Evolutionary conservation across 2,797 vertebrate genomes (phyloP), one percentile per base, ranked within the genome.

Genomic region (Oreortyx pictus): DNA sequence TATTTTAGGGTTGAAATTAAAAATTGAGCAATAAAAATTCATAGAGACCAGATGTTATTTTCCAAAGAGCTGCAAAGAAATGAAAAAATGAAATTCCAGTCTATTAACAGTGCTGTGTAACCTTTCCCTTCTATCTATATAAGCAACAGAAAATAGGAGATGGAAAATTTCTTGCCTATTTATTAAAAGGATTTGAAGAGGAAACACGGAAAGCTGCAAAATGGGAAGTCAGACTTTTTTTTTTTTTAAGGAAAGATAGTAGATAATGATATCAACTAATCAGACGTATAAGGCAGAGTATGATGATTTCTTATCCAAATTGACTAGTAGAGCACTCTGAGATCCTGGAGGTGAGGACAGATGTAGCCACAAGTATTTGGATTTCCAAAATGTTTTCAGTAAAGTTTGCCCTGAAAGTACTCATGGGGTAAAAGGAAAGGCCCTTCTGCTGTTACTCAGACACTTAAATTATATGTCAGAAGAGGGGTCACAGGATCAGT

Each of bases 1-100:
- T 91, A 91, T 94, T 94, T 95, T 77, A 88, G 73, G 54, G 79
- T 82, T 67, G 65, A 96, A 95, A 94, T 93, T 95, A 89, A 89
- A 89, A 96, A 75, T 35, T 72, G 52, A 88, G 87, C 95, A 91
- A 80, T 92, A 89, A 94, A 94, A 93, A 89, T 71, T 91, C 91
- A 89, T 91, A 80, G 82, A 56, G 91, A 93, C 65, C 93, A 93
- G 93, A 89, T 88, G 91, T 62, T 89, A 67, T 91, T 96, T 94
- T 93, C 88, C 76, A 72, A 94, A 91, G 79, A 87, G 61, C 64
- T 16, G 56, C 1, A 0, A 86, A 80, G 44, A 73, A 77, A 77
- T 65, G n/a, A 87, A 67, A 88, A 91, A 89, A 47, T 61, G 54
- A 86, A 89, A 94, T 93, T 91, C 72, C 76, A 75, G 44, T 64